These are phyloP conservation scores for Pseudomyrmex dendroicus DNA, from an alignment of 1,140 invertebrate species.

Conservation along the genomic window DNA sequence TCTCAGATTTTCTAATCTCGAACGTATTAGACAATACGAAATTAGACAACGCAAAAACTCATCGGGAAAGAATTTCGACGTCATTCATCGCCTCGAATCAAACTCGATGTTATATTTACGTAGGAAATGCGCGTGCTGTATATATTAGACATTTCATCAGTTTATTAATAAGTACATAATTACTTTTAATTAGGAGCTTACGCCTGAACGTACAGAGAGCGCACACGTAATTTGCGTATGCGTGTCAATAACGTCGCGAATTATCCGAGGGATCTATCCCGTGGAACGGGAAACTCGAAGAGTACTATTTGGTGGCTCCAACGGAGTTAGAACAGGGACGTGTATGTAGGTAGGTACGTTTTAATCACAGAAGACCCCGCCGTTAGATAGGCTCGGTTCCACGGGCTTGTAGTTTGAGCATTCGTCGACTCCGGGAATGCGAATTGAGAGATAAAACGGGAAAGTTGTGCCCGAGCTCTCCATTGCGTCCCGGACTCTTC, in stretches of 20 bases:
- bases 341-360: conserved; percentile 73
- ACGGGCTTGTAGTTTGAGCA: conserved; percentile 79
- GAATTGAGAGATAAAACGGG: conserved; percentile 83
- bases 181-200: neutral
- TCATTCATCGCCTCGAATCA: too few relatives aligned
- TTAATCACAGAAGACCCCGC: conserved; percentile 81
- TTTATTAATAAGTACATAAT: neutral
- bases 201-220: neutral
- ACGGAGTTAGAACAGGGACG: conserved; percentile 33
- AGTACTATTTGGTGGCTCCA: conserved; percentile 23
- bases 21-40: neutral
- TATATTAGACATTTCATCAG: neutral
- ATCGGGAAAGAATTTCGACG: too few relatives aligned
- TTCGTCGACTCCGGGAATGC: conserved; percentile 80
- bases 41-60: neutral
- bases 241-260: neutral
- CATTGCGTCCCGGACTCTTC: conserved; percentile 52
- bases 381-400: conserved; percentile 78
- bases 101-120: too few relatives aligned
- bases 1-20: conserved; percentile 23
- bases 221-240: neutral
- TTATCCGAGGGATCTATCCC: conserved; percentile 10
- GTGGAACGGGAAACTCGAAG: conserved; percentile 68
- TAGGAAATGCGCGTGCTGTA: neutral
- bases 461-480: conserved; percentile 74